These are phyloP conservation scores for Struthio camelus DNA, from an alignment of 2,113 vertebrate genomes.

Conservation along the genomic window DNA sequence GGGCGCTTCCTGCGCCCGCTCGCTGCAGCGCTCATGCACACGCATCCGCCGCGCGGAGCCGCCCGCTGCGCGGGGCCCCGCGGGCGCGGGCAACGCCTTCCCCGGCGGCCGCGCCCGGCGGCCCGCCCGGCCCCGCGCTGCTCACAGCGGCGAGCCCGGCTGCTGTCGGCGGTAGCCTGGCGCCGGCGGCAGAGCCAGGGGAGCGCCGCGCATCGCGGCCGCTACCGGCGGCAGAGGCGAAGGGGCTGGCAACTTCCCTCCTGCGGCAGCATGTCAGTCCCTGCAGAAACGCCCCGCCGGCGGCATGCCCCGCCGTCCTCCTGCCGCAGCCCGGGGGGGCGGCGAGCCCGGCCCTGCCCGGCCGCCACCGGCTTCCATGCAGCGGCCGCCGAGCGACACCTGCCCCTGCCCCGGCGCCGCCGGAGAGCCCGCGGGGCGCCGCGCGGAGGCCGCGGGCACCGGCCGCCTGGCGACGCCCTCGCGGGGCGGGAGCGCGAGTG, in stretches of 20 bases:
- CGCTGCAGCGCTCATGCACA: conserved; percentile 98
- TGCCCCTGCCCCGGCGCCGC: not conserved
- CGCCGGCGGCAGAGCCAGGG: conserved; percentile 71
- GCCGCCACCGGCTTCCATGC: conserved; percentile 81
- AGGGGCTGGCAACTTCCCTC: conserved; percentile 63
- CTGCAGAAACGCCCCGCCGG: conserved; percentile 71
- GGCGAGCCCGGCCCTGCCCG: conserved; percentile 77
- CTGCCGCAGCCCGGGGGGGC: conserved; percentile 66
- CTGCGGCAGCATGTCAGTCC: conserved; percentile 76
- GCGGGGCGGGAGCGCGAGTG: not conserved
- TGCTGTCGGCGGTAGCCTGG: conserved; percentile 74
- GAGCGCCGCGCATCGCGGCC: conserved; percentile 83
- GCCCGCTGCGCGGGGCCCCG: not conserved
- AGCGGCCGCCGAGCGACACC: conserved; percentile 49
- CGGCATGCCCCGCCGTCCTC: conserved; percentile 62
- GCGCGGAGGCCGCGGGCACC: conserved; percentile 81
- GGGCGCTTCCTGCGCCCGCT: conserved; percentile 98
- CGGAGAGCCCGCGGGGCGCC: too few species aligned
- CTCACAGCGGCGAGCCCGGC: conserved; percentile 42
- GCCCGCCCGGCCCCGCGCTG: conserved; percentile 46
- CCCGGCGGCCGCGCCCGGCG: conserved; percentile 49
- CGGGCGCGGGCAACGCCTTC: not conserved
- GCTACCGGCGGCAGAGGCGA: conserved; percentile 63
- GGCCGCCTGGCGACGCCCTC: conserved; percentile 67
- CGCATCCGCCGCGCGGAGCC: conserved; percentile 82